Evolutionary conservation across 2,797 vertebrate species (phyloP).

Genomic region (Pyrrhura leucotis): DNA sequence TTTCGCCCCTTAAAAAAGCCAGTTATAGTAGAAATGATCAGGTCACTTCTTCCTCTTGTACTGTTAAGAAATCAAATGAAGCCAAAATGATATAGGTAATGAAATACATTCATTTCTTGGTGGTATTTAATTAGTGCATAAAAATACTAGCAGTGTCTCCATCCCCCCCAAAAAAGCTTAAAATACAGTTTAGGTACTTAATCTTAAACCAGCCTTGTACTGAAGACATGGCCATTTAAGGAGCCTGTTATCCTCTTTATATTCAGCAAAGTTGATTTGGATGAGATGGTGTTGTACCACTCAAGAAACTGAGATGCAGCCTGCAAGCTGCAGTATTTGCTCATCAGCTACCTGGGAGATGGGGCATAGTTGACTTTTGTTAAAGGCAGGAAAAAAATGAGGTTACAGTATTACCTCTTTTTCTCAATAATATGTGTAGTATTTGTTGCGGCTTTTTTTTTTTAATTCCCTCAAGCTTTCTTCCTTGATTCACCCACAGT

Average conservation of each 20-base stretch:
- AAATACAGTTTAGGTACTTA: not conserved
- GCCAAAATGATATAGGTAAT: not conserved
- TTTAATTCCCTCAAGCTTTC: not conserved
- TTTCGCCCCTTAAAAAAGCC: not conserved
- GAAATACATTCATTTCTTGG: not conserved
- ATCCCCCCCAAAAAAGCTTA: accelerated
- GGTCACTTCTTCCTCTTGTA: not conserved
- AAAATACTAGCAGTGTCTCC: not conserved
- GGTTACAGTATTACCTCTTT: not conserved
- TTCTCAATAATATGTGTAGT: not conserved
- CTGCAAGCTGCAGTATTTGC: not conserved
- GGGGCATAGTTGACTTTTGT: not conserved
- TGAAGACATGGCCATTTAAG: not conserved
- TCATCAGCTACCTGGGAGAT: not conserved
- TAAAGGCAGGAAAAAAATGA: not conserved
- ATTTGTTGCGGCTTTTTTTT: not conserved
- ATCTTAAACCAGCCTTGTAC: not conserved
- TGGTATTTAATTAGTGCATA: not conserved
- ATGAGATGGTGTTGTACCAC: accelerated
- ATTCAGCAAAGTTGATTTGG: not conserved
- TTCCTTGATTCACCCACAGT: not conserved
- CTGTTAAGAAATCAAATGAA: not conserved
- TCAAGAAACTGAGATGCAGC: not conserved
- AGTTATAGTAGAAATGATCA: not conserved
- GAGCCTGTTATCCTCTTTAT: not conserved